phyloP scores from a whole-genome alignment of 2,113 vertebrate genomes.

The Microtus ochrogaster region DNA sequence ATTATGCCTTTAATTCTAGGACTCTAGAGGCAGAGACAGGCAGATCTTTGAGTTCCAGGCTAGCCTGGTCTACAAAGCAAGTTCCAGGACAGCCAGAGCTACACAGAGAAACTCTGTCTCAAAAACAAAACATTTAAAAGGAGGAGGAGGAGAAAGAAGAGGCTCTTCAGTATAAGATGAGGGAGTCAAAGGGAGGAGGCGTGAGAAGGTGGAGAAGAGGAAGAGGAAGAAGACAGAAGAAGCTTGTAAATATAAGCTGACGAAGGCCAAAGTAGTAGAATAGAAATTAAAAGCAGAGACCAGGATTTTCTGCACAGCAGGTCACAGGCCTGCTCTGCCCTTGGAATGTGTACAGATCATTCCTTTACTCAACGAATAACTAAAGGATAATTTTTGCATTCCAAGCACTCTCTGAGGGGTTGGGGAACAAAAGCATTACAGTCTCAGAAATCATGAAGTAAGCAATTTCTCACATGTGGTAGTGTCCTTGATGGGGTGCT shows the following conservation, averaged over 20 bases:
- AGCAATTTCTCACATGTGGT: background rate
- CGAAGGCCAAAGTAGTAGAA: background rate
- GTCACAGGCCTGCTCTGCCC: background rate
- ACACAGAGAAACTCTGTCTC: background rate
- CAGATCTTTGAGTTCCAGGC: background rate
- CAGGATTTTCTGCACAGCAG: background rate
- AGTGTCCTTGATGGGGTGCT: background rate
- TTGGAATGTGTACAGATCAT: background rate
- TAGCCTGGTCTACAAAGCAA: background rate
- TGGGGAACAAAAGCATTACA: background rate
- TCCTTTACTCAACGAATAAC: slow-evolving; percentile 19
- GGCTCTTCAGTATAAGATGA: background rate
- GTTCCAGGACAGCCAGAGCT: background rate
- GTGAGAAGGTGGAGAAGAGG: background rate
- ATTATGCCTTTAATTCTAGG: background rate
- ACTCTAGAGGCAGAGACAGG: too few species aligned
- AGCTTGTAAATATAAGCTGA: background rate
- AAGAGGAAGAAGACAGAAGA: background rate
- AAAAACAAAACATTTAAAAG: background rate
- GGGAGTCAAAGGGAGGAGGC: background rate
- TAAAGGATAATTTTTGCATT: background rate
- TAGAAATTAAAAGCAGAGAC: background rate
- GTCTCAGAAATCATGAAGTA: background rate
- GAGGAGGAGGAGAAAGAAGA: background rate
- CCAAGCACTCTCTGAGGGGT: background rate